Evolutionary conservation across 2,113 vertebrate genomes (phyloP), one percentile per base, ranked within the genome.

Genomic region (Octodon degus): DNA sequence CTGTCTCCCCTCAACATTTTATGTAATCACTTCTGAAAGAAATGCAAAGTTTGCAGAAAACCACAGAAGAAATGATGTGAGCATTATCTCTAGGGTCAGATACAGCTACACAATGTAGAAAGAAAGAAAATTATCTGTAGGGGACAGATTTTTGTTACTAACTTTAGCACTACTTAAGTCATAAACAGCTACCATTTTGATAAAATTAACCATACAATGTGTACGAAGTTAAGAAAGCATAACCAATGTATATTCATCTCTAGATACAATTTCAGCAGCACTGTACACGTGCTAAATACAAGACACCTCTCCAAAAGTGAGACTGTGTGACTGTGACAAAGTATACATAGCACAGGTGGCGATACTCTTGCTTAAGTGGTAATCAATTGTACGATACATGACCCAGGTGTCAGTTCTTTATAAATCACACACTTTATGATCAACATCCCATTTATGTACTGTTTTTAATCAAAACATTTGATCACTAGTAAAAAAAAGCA

Each of bases 251-350:
- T 27, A 55, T 83, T 95, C 93, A 40, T 60, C 93, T 91, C 81
- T 93, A 76, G 92, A 1, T 83, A 74, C 12, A 68, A 65, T 58
- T 34, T 81, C 10, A 30, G 77, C 80, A 63, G 86, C 76, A 43
- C 32, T 2, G 32, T 16, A 82, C 13, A 55, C 47, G 85, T 68
- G 27, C 2, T 3, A 3, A 87, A 97, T 67, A 93, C 2, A 17
- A 86, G 83, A 95, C 81, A 81, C 89, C 32, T 89, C 84, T 96
- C 89, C 32, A 10, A 74, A 97, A 95, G 47, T 92, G 79, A 77
- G 3, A 2, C 12, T 32, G 10, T 60, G 30, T 85, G 87, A 67
- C 70, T 85, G 10, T 20, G 43, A 82, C 88, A 90, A 68, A 7
- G 27, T 76, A 62, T 32, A 13, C 43, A 80, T 92, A 92, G 58